A percentile compares a stretch with the other conserved stretches of the same genome.
phyloP scores from a whole-genome alignment of 2,888 invertebrate genomes.

The Apamea epomidion region DNA sequence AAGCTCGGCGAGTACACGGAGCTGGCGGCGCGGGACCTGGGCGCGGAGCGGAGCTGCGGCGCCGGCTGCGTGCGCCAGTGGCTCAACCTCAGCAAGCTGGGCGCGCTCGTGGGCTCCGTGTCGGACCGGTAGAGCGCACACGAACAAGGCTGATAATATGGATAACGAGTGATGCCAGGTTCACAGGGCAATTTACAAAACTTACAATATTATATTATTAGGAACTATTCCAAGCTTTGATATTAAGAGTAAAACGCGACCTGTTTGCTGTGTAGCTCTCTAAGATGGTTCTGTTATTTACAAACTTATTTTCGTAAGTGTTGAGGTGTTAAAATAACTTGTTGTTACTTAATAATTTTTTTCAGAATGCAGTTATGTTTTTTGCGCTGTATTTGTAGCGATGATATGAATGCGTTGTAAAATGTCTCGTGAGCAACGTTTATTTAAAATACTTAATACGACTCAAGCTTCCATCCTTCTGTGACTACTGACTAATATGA shows the following conservation, averaged over 20 bases:
- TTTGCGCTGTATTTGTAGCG: slow-evolving; percentile 10
- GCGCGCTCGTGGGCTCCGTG: slow-evolving; percentile 75
- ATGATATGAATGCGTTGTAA: slow-evolving; percentile 56
- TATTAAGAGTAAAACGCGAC: slow-evolving; percentile 52
- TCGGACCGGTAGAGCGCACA: slow-evolving; percentile 78
- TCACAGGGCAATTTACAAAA: slow-evolving; percentile 64
- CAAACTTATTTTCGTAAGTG: slow-evolving; percentile 43
- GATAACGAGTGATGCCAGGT: slow-evolving; percentile 50
- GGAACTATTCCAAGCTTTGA: slow-evolving; percentile 41
- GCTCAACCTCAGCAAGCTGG: slow-evolving; percentile 79
- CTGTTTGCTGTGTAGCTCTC: slow-evolving; percentile 32
- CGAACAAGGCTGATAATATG: slow-evolving; percentile 59
- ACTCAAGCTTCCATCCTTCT: slow-evolving; percentile 53
- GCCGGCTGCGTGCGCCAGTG: slow-evolving; percentile 73
- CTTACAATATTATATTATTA: slow-evolving; percentile 38
- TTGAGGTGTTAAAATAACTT: slow-evolving; percentile 27
- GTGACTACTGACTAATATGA: slow-evolving; percentile 27
- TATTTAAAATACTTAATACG: slow-evolving; percentile 45
- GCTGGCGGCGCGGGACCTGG: slow-evolving; percentile 47
- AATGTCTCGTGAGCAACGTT: slow-evolving; percentile 57
- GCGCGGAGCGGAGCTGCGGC: slow-evolving; percentile 20
- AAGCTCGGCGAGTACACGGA: slow-evolving; percentile 77
- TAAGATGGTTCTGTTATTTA: slow-evolving; percentile 27
- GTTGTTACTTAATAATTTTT: slow-evolving; percentile 28
- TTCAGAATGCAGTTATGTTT: slow-evolving; percentile 9